These are phyloP conservation scores for Linyphia triangularis DNA, from an alignment of 2,888 invertebrate species.

Conservation along the genomic window DNA sequence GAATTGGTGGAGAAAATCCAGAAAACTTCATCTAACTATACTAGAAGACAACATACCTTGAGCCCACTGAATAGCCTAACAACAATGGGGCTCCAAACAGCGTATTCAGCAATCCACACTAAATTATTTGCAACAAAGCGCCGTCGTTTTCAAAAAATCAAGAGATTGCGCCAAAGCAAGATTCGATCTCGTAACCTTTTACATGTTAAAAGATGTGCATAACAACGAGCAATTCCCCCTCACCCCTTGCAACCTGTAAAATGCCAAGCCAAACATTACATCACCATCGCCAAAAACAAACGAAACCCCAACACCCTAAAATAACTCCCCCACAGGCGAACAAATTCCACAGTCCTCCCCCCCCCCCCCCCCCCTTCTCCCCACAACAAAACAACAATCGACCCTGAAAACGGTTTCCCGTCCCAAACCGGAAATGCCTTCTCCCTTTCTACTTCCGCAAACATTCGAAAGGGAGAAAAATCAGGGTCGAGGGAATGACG, in stretches of 20 bases:
- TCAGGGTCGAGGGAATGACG: slow-evolving; percentile 65
- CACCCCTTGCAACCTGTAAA: background rate
- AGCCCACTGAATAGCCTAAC: too few species aligned
- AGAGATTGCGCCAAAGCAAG: too few species aligned
- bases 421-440: slow-evolving; percentile 52
- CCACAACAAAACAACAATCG: slow-evolving; percentile 5
- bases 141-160: too few species aligned
- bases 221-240: too few species aligned
- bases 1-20: too few species aligned
- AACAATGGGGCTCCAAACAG: too few species aligned
- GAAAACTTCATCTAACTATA: too few species aligned
- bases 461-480: slow-evolving; percentile 51
- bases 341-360: background rate
- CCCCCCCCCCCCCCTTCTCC: background rate
- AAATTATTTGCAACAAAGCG: too few species aligned
- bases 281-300: background rate
- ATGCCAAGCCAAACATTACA: background rate
- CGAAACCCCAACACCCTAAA: background rate
- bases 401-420: slow-evolving; percentile 61
- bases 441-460: slow-evolving; percentile 63
- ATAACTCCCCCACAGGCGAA: background rate
- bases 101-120: too few species aligned
- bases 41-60: too few species aligned
- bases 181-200: too few species aligned
- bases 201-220: too few species aligned